Percentiles rank a stretch among this genome's conserved stretches.
These are phyloP conservation scores for Junonia oenone DNA, from an alignment of 2,888 invertebrate genomes.

Conservation along the genomic window DNA sequence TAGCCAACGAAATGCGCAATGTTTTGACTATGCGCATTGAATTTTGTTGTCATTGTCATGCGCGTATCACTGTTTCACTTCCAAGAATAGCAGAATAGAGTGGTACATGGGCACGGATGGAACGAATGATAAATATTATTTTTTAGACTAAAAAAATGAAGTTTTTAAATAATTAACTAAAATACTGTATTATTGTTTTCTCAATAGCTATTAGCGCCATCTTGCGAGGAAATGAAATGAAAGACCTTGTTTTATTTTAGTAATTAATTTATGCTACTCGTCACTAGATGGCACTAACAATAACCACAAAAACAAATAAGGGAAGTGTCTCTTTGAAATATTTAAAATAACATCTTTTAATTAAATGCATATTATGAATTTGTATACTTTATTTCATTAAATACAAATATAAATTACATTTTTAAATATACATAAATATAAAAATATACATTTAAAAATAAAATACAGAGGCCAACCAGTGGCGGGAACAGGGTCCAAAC, in stretches of 20 bases:
- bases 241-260: constrained; percentile 3
- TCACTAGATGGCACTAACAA: constrained; percentile 37
- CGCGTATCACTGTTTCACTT: constrained; percentile 40
- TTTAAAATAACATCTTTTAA: too few species aligned
- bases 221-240: constrained; percentile 30
- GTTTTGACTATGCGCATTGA: constrained; percentile 78
- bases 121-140: neutral
- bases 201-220: constrained; percentile 29
- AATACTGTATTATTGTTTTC: neutral
- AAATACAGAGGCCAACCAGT: too few species aligned
- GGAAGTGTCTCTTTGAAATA: too few species aligned
- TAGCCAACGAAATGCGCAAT: constrained; percentile 71
- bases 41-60: constrained; percentile 61
- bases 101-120: neutral
- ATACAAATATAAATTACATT: too few species aligned
- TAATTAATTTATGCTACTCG: constrained; percentile 26
- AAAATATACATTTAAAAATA: too few species aligned
- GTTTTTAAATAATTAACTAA: neutral
- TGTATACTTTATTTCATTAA: too few species aligned
- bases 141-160: too few species aligned
- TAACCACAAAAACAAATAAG: too few species aligned
- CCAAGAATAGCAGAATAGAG: neutral
- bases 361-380: too few species aligned
- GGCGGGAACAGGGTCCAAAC: too few species aligned
- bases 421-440: too few species aligned